Evolutionary conservation across 2,113 vertebrate species (phyloP), one percentile per base, ranked within the genome.

Genomic region (Dissostichus mawsoni): DNA sequence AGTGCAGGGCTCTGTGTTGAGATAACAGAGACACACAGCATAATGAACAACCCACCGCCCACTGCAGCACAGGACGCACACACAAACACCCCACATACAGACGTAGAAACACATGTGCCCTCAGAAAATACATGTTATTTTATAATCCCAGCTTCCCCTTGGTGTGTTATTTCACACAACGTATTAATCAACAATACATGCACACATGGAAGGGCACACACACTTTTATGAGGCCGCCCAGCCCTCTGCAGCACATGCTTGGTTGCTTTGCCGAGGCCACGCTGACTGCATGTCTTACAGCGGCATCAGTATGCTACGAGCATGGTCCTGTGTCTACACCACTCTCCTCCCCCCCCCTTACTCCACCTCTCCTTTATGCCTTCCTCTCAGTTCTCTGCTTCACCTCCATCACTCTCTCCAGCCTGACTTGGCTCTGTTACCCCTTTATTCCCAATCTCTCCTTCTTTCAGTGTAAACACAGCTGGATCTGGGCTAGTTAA

Each of bases 221-320:
- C 29, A 29, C 10, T 8, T 10, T 41, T 20, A 48, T 61, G 36
- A 67, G 66, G 71, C 20, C 53, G 82, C 74, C 63, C 83, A 74
- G 78, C 83, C 84, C 78, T 79, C 75, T 90, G 78, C 84, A 86
- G 85, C 77, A 78, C 88, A 88, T 80, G 88, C 87, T 81, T 84
- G 87, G 90, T 53, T 91, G 83, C 87, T 69, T 74, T 53, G 76
- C 72, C 51, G 79, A 88, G 86, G 81, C 92, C 87, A 80, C 20
- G 68, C 83, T 90, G 85, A 85, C 89, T 90, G 90, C 90, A 83
- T 92, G 91, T 85, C 69, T 84, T 78, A 78, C 85, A 80, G 82
- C 87, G 55, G 86, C 91, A 94, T 94, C 89, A 93, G 91, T 93
- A 94, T 94, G 91, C 93, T 90, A 53, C 81, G 48, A 78, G 81